phyloP scores from a whole-genome alignment of 2,888 invertebrate species.

The Petrophora chlorosata region DNA sequence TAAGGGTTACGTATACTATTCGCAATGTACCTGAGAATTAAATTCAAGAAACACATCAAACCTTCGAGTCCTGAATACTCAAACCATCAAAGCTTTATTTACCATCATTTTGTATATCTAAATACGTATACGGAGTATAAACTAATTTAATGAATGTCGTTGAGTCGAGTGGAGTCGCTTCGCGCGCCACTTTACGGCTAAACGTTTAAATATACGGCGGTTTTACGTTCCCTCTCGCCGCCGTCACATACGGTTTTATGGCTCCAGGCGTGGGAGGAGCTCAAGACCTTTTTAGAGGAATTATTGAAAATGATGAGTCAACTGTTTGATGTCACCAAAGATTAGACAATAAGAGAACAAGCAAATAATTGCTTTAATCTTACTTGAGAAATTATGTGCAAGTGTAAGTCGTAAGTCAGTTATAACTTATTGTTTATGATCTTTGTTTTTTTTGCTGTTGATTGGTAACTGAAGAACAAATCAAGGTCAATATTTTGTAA shows the following conservation, averaged over 20 bases:
- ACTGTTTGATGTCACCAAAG: constrained; percentile 8
- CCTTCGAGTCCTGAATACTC: too few relatives aligned
- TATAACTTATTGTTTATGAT: too few relatives aligned
- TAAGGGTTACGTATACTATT: too few relatives aligned
- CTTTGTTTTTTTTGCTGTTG: too few relatives aligned
- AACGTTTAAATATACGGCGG: constrained; percentile 57
- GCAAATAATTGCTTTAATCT: constrained; percentile 10
- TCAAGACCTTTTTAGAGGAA: constrained; percentile 7
- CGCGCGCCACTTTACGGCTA: constrained; percentile 43
- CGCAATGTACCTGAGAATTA: constrained; percentile 3
- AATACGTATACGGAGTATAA: constrained; percentile 34
- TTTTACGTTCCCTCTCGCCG: constrained; percentile 43
- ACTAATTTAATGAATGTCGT: constrained; percentile 51
- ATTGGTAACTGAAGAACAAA: too few relatives aligned
- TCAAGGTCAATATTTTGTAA: constrained; percentile 25
- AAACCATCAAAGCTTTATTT: constrained; percentile 15
- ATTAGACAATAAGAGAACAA: constrained; percentile 12
- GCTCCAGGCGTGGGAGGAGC: background rate
- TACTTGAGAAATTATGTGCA: too few relatives aligned
- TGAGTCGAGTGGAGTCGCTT: constrained; percentile 37
- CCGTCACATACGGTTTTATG: constrained; percentile 15
- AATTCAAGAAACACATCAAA: constrained; percentile 15
- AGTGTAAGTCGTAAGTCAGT: too few relatives aligned
- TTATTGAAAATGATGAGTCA: constrained; percentile 22
- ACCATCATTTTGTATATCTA: constrained; percentile 6